Conservation (phyloP, 2,797 vertebrate genomes). For the Arvicola amphibius region DNA sequence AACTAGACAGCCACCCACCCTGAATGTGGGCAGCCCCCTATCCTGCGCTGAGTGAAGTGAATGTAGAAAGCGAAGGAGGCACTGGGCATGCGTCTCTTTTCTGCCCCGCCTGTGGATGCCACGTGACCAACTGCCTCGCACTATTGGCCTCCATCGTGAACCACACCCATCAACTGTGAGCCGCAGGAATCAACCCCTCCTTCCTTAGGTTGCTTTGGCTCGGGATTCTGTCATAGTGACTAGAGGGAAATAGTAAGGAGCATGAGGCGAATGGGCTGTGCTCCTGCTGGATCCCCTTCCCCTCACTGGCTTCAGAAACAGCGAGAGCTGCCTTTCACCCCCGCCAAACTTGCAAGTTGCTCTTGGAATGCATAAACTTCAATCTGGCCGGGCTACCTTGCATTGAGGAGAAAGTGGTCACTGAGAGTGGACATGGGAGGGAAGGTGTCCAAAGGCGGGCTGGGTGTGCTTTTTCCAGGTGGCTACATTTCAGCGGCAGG, state of each 20-base stretch:
- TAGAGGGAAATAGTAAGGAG: neutral
- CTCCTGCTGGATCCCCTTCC: neutral
- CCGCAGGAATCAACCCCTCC: no score
- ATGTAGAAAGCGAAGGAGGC: neutral
- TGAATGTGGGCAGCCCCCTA: neutral
- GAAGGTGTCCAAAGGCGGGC: neutral
- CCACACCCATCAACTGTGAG: neutral
- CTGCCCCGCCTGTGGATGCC: neutral
- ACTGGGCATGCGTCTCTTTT: neutral
- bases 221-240: neutral
- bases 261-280: neutral
- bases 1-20: neutral
- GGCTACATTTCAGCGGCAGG: constrained; percentile 32
- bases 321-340: neutral
- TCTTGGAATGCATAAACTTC: neutral
- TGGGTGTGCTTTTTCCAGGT: constrained; percentile 37
- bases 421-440: neutral
- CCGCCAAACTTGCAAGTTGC: neutral
- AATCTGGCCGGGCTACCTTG: neutral
- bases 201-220: no score
- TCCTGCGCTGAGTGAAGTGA: no score
- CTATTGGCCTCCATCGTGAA: neutral
- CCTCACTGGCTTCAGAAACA: neutral
- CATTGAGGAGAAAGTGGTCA: neutral
- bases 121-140: neutral